Base-by-base conservation (phyloP, 37 sponge, comb jelly and placozoan species). In the Chondrilla cf. caribensis region DNA sequence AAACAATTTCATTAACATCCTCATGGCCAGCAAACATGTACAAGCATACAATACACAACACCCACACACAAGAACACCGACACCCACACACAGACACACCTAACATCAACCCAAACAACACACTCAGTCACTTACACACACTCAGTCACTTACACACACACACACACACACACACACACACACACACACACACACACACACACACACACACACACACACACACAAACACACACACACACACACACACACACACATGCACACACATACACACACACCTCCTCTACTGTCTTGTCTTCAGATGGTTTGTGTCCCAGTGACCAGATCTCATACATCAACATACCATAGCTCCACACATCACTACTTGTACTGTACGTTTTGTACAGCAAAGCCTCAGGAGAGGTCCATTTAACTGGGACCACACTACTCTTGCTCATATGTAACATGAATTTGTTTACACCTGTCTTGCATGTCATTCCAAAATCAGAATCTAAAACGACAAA, bases 121-220 rank as follows among this genome's bases (percentile, higher is more conserved):
- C 29, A 62, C 29, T 19, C 29, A 62, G 9, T 14, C 51, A 47
- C 51, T 14, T 11, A 47, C 51, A 47, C 51, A 47, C 51, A 47
- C 51, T 14, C 25, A 62, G 18, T 19, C 51, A 47, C 51, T 14
- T 11, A 47, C 51, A 47, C 51, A 47, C 51, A 47, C 51, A 47
- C 51, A 47, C 51, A 47, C 51, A 47, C 51, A 47, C 51, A 47
- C 51, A 47, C 51, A 47, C 51, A 47, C 51, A 47, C 51, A 47
- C 51, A 47, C 68, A 29, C 68, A 67, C 35, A 67, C 68, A 67
- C 68, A 67, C 68, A 67, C 68, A 67, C 68, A 29, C 68, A 67
- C 68, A 67, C 68, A 29, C 68, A 67, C 68, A 67, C 68, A 29
- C 68, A 67, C 68, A 67, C 68, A 67, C 32, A 67, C 68, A 67